A percentile compares a stretch with the other conserved stretches of the same genome.
Conservation (phyloP, 1,140 invertebrate genomes). For the Euwallacea fornicatus region DNA sequence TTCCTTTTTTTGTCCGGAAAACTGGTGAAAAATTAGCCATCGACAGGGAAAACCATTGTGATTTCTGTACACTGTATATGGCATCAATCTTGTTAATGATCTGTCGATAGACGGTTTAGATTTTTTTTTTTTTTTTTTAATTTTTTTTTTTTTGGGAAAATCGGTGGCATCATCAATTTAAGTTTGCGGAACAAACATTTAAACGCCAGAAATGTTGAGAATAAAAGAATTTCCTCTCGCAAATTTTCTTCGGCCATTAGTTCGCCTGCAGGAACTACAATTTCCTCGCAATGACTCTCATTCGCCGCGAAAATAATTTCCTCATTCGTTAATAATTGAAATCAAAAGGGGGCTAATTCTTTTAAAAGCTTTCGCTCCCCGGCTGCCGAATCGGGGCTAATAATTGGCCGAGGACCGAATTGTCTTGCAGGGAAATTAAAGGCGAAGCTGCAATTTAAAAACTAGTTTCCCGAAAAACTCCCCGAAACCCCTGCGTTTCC, state of each 20-base stretch:
- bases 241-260: constrained; percentile 20
- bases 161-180: constrained; percentile 2
- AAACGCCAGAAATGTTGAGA: constrained; percentile 1
- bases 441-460: no score
- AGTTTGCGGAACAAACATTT: constrained; percentile 1
- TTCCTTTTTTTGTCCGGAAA: constrained; percentile 8
- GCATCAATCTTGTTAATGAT: constrained; percentile 1
- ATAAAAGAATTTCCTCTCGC: neutral
- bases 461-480: no score
- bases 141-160: neutral
- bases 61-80: neutral
- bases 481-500: no score
- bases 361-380: constrained; percentile 9
- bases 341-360: constrained; percentile 17
- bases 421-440: no score
- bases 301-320: constrained; percentile 22
- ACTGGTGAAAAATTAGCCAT: constrained; percentile 7
- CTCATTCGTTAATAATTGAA: constrained; percentile 16
- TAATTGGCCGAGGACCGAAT: neutral
- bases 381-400: constrained; percentile 12
- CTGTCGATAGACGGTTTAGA: neutral
- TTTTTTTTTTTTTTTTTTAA: no score
- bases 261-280: constrained; percentile 8
- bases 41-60: constrained; percentile 4
- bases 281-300: constrained; percentile 8